phyloP scores from a whole-genome alignment of 2,113 vertebrate species.

The Ceuthmochares aereus region DNA sequence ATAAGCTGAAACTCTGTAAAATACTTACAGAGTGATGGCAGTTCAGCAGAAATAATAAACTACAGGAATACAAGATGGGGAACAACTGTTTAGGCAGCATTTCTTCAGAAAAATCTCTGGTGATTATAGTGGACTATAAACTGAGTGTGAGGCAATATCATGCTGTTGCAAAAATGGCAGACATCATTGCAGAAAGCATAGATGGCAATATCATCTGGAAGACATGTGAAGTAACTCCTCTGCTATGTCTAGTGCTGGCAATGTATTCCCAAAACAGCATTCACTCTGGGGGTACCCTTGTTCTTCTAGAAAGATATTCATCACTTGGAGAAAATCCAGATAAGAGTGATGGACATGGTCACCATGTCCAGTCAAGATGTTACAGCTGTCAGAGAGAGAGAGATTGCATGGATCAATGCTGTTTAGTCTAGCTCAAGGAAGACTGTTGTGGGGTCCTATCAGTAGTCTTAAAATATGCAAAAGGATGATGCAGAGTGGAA shows the following conservation, averaged over 20 bases:
- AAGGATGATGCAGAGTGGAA: not conserved
- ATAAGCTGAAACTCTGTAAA: not conserved
- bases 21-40: not conserved
- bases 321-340: not conserved
- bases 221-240: not conserved
- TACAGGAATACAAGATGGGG: not conserved
- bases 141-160: not conserved
- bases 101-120: not conserved
- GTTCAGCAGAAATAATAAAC: not conserved
- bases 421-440: not conserved
- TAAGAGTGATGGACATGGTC: not conserved
- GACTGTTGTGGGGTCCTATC: not conserved
- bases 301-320: not conserved
- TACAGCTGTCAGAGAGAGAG: not conserved
- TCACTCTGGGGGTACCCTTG: not conserved
- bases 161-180: not conserved
- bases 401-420: not conserved
- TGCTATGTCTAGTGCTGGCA: not conserved
- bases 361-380: not conserved
- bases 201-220: not conserved
- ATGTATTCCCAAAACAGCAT: not conserved
- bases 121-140: not conserved
- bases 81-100: not conserved
- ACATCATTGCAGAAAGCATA: not conserved
- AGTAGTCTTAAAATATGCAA: not conserved